A percentile compares a stretch with the other conserved stretches of the same genome.
These are phyloP conservation scores for Halesus radiatus DNA, from an alignment of 1,140 invertebrate genomes.

Conservation along the genomic window DNA sequence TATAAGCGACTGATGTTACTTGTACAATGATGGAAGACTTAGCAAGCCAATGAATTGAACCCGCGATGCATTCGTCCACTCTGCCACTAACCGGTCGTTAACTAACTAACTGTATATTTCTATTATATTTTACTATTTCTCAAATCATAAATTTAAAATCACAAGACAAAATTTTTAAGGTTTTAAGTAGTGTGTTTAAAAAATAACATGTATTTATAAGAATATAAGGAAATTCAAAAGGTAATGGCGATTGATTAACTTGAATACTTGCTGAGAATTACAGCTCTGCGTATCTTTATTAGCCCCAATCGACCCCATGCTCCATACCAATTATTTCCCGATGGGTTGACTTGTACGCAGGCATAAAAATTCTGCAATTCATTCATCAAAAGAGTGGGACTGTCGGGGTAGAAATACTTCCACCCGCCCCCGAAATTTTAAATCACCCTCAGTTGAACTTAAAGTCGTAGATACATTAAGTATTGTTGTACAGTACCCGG, in stretches of 20 bases:
- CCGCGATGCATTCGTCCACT: too few species aligned
- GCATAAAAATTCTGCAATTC: conserved; percentile 48
- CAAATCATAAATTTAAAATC: too few species aligned
- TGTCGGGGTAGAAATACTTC: not conserved
- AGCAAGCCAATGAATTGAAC: too few species aligned
- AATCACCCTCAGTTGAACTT: conserved; percentile 22
- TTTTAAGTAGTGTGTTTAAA: too few species aligned
- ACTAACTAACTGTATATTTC: too few species aligned
- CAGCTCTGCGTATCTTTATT: conserved; percentile 46
- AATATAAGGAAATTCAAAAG: too few species aligned
- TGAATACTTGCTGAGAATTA: not conserved
- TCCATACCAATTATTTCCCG: conserved; percentile 50
- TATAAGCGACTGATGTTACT: too few species aligned
- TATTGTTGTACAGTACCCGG: not conserved
- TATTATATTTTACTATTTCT: too few species aligned
- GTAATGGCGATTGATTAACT: not conserved
- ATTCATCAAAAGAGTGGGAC: conserved; percentile 42
- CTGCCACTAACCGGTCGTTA: too few species aligned
- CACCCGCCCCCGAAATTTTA: conserved; percentile 30
- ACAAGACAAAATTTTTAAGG: too few species aligned
- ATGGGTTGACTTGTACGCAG: conserved; percentile 48
- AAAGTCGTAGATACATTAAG: conserved; percentile 18
- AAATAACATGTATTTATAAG: too few species aligned
- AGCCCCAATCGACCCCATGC: conserved; percentile 48
- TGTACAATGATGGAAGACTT: too few species aligned